Percentiles rank a stretch among this genome's conserved stretches.
Evolutionary conservation across 2,113 vertebrate genomes (phyloP).

Genomic region (Erythrocercus mccallii): DNA sequence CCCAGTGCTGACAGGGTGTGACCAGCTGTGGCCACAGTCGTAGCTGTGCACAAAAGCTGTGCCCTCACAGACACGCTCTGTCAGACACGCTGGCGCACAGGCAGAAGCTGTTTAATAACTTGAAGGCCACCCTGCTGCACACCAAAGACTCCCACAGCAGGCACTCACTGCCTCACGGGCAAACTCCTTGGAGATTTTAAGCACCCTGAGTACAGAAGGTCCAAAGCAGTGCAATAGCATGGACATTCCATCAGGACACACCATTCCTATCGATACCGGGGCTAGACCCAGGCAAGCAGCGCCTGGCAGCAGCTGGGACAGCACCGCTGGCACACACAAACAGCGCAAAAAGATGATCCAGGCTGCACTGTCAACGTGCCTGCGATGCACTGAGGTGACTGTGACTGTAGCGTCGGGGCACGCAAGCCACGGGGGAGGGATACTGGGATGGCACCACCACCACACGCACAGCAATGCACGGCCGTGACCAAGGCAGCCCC

Average conservation of each 20-base stretch:
- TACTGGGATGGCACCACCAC: neutral
- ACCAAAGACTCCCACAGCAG: neutral
- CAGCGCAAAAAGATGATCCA: fast-evolving
- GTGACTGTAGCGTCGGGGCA: neutral
- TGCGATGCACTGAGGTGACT: neutral
- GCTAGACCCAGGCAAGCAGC: neutral
- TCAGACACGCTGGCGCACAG: neutral
- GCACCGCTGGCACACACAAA: fast-evolving
- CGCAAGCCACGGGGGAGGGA: neutral
- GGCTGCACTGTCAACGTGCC: neutral
- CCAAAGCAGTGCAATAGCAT: neutral
- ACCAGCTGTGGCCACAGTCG: neutral
- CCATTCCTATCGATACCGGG: fast-evolving
- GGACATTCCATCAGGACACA: neutral
- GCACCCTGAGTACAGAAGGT: neutral
- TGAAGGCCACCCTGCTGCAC: neutral
- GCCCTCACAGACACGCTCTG: neutral
- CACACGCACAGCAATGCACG: neutral
- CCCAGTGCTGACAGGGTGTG: neutral
- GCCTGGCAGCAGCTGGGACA: neutral
- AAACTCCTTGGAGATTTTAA: neutral
- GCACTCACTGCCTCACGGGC: neutral
- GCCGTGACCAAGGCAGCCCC: neutral
- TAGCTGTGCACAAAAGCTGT: neutral
- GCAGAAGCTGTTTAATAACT: neutral